Evolutionary conservation across 2,113 vertebrate genomes (phyloP).

Genomic region (Xiphias gladius): DNA sequence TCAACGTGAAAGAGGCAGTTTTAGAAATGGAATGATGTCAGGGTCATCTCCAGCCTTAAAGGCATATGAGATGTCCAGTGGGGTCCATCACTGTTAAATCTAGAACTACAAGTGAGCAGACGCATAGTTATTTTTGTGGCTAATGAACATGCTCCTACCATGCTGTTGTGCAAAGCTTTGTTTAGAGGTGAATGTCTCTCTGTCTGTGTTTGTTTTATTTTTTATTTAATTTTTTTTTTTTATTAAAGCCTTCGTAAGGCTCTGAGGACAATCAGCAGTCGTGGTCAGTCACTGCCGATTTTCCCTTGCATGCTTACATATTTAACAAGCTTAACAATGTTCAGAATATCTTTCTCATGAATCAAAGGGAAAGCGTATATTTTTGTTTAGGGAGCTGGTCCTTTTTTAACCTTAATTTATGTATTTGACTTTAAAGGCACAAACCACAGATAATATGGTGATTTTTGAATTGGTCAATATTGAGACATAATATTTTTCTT

Average conservation of each 20-base stretch:
- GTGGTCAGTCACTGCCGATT: conserved; percentile 93
- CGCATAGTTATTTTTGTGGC: conserved; percentile 8
- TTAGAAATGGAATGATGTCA: not conserved
- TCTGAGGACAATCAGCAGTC: conserved; percentile 91
- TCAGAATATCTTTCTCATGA: not conserved
- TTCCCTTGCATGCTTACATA: conserved; percentile 86
- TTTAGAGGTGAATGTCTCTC: conserved; percentile 74
- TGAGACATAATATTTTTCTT: not conserved
- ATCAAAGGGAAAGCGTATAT: not conserved
- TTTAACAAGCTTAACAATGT: conserved; percentile 61
- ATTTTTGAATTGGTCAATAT: not conserved
- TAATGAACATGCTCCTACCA: conserved; percentile 42
- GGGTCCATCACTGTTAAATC: not conserved
- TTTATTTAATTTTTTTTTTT: not conserved
- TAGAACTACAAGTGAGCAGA: not conserved
- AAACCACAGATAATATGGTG: conserved; percentile 30
- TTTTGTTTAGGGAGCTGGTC: not conserved
- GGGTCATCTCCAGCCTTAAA: not conserved
- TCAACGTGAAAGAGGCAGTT: not conserved
- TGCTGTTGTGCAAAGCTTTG: conserved; percentile 52
- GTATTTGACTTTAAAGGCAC: conserved; percentile 31
- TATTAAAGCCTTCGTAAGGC: conserved; percentile 94
- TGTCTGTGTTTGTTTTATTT: conserved; percentile 75
- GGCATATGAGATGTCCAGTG: not conserved
- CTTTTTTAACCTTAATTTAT: not conserved